Conservation (phyloP, 2,113 vertebrate genomes). For the Tyto alba region DNA sequence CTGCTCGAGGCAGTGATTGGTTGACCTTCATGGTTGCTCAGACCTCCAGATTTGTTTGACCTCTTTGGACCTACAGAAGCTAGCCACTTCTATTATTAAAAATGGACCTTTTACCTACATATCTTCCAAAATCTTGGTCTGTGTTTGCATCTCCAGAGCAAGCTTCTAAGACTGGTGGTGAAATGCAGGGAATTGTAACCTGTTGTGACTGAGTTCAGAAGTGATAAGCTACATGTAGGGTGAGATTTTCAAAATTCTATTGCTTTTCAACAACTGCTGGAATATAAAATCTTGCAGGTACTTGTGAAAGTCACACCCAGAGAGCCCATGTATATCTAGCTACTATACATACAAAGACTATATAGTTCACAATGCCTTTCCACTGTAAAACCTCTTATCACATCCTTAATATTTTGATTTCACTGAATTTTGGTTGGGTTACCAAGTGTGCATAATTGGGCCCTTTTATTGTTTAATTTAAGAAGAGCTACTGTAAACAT, state of each 20-base stretch:
- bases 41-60: neutral
- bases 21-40: neutral
- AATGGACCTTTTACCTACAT: neutral
- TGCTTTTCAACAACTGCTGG: neutral
- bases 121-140: neutral
- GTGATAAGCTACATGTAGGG: neutral
- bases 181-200: neutral
- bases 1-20: neutral
- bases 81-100: neutral
- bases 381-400: neutral
- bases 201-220: neutral
- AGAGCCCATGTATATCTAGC: neutral
- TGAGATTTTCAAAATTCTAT: neutral
- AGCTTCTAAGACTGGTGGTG: neutral
- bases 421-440: neutral
- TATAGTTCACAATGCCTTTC: neutral
- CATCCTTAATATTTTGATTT: neutral
- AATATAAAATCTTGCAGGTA: neutral
- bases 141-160: neutral
- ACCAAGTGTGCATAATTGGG: neutral
- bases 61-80: neutral
- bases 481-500: conserved; percentile 12
- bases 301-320: neutral
- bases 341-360: neutral
- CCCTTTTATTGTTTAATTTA: neutral